These are phyloP conservation scores for Gobionotothen gibberifrons DNA, from an alignment of 2,797 vertebrate species.

Conservation along the genomic window DNA sequence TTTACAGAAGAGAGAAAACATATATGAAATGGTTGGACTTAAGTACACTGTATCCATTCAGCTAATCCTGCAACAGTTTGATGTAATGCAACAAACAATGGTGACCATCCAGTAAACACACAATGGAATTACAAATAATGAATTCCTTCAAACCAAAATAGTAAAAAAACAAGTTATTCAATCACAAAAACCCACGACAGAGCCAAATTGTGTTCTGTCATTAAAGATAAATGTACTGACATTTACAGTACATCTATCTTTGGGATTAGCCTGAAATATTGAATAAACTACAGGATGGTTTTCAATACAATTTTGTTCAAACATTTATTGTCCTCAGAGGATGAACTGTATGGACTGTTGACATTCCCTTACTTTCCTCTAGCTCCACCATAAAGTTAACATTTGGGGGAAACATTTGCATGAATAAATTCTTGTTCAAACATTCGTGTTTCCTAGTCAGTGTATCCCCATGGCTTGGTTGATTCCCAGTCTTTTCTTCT, in stretches of 20 bases:
- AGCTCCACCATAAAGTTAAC: too few relatives aligned
- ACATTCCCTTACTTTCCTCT: conserved; percentile 1
- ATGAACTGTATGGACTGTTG: not conserved
- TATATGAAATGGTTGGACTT: conserved; percentile 43
- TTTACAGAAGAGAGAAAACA: conserved; percentile 39
- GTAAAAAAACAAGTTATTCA: conserved; percentile 2
- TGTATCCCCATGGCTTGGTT: not conserved
- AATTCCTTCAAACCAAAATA: conserved; percentile 2
- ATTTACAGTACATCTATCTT: conserved; percentile 1
- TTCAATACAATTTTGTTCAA: not conserved
- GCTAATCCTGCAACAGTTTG: conserved; percentile 12
- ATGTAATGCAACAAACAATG: conserved; percentile 31
- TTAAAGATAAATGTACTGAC: conserved; percentile 9
- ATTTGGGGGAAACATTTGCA: not conserved
- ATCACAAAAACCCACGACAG: not conserved
- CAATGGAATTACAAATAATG: conserved; percentile 2
- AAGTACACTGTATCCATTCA: conserved; percentile 17
- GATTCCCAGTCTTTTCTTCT: not conserved
- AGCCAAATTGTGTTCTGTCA: not conserved
- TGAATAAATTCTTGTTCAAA: not conserved
- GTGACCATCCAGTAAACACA: conserved; percentile 17
- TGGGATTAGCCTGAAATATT: not conserved
- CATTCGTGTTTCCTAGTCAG: not conserved
- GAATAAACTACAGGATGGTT: not conserved
- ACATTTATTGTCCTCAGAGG: not conserved